Conservation (phyloP, 2,797 vertebrate genomes). For the Petrocephalus sullivani region DNA sequence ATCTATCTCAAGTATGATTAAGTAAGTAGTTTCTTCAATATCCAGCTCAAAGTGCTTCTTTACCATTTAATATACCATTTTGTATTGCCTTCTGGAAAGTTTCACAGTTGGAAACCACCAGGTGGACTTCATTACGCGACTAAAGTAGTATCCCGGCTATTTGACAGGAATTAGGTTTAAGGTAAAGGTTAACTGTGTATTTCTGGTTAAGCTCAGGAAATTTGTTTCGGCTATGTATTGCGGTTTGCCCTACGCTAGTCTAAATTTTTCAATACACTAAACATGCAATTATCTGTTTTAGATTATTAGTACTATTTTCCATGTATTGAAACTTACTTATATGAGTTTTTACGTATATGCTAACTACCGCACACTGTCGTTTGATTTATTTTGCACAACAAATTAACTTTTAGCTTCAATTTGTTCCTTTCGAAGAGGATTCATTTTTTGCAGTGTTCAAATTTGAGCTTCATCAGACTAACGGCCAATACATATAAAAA, state of each 20-base stretch:
- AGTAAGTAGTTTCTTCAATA: conserved; percentile 11
- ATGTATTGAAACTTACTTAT: neutral
- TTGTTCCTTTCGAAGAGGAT: neutral
- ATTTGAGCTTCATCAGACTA: neutral
- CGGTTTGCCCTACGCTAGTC: neutral
- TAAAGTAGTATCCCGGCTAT: neutral
- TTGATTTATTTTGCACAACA: neutral
- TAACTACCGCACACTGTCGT: neutral
- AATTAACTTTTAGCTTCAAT: neutral
- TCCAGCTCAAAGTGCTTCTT: neutral
- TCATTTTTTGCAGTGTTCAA: neutral
- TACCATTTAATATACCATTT: conserved; percentile 8
- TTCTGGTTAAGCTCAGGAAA: conserved; percentile 1
- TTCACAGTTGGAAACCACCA: neutral
- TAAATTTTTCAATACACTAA: too few species aligned
- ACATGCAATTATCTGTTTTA: neutral
- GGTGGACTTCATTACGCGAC: neutral
- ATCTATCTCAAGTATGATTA: conserved; percentile 11
- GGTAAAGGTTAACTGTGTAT: neutral
- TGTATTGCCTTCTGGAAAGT: neutral
- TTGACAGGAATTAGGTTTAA: neutral
- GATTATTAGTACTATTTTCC: neutral
- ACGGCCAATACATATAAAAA: neutral
- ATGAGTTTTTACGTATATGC: neutral
- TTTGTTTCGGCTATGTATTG: neutral